Base-by-base conservation (phyloP, 2,113 vertebrate species). In the Cygnus atratus region DNA sequence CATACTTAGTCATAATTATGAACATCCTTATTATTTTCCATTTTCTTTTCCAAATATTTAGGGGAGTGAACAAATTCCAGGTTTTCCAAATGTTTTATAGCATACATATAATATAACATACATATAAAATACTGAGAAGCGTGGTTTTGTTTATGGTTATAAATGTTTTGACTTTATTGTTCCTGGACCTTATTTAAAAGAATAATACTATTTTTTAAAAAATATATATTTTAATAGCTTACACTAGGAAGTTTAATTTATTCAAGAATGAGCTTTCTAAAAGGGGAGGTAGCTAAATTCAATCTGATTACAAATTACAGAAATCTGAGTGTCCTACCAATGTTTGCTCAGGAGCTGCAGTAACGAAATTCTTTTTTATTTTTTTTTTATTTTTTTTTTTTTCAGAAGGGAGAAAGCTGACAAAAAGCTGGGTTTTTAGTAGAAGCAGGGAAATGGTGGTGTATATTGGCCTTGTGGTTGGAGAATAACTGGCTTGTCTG, bases 81-180 rank as follows among this genome's bases (percentile, higher is more conserved):
- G 11, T 67, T 79, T 78, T 62, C 13, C 18, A 48, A 37, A 33
- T 25, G 8, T 48, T 62, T 67, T 24, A 16, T 50, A 43, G 25
- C 29, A 28, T 0, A 3, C 28, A 41, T 35, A 15, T 20, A 63
- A 41, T 33, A 19, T 41, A 48, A 17, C 25, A 24, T 0, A 3
- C 24, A 26, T 41, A 13, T 22, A 63, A 54, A 86, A 26, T 71
- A 81, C 21, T 6, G 6, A 46, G 37, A 61, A 66, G 9, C 18
- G 25, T 81, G 8, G 10, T 71, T 72, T 90, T 25, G 41, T 39
- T 55, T 75, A n/a, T n/a, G 28, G 8, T 44, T 66, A 26, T 41
- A 55, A 46, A 24, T 48, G 33, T 41, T 71, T 72, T 59, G 33
- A 48, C 37, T 39, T 82, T 48, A 20, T 48, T 46, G 52, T 61